Evolutionary conservation across 2,888 invertebrate genomes (phyloP).

Genomic region (Teinopalpus imperialis): DNA sequence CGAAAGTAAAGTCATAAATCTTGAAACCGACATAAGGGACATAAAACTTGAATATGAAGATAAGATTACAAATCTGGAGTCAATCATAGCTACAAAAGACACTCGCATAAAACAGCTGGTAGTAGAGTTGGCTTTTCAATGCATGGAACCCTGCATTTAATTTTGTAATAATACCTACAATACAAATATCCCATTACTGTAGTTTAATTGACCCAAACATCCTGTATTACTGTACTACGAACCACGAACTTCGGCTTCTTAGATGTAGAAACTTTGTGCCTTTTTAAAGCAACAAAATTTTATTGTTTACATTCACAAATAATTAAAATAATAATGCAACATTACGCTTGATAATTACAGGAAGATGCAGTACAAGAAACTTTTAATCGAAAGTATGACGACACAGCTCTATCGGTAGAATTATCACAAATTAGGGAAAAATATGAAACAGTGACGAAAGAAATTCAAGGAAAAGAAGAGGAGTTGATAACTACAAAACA

Average conservation of each 20-base stretch:
- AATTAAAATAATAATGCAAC: not conserved
- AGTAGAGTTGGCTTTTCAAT: slow-evolving; percentile 33
- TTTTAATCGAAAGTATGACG: slow-evolving; percentile 70
- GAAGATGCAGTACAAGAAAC: slow-evolving; percentile 71
- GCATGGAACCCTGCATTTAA: slow-evolving; percentile 18
- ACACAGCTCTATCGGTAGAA: slow-evolving; percentile 73
- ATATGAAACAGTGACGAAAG: slow-evolving; percentile 52
- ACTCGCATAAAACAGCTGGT: slow-evolving; percentile 84
- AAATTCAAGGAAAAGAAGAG: slow-evolving; percentile 62
- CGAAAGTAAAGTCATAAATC: slow-evolving; percentile 71
- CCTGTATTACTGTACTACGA: slow-evolving; percentile 4
- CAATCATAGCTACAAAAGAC: slow-evolving; percentile 81
- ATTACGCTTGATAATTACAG: slow-evolving; percentile 38
- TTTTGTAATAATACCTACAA: slow-evolving; percentile 12
- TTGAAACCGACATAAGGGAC: slow-evolving; percentile 76
- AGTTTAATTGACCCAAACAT: slow-evolving; percentile 4
- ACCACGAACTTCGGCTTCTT: not conserved
- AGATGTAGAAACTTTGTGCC: slow-evolving; percentile 1
- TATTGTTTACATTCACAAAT: not conserved
- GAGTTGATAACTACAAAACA: slow-evolving; percentile 54
- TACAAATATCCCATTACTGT: not conserved
- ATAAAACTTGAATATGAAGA: slow-evolving; percentile 81
- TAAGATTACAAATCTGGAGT: slow-evolving; percentile 83
- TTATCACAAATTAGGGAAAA: slow-evolving; percentile 76
- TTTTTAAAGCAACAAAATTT: not conserved